Conservation (phyloP, 2,797 vertebrate species). For the Gymnoscopelus microlampas region DNA sequence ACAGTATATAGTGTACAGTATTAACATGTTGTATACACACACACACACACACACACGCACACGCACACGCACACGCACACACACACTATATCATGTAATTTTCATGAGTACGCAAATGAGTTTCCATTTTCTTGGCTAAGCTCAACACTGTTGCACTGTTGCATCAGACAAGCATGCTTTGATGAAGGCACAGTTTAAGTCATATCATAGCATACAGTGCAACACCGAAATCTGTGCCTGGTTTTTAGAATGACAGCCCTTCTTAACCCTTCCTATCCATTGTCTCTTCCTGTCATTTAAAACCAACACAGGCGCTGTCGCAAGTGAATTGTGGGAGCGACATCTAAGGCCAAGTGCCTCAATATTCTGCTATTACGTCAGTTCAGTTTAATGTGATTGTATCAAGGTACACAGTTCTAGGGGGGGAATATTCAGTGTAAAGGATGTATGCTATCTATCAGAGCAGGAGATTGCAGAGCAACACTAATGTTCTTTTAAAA, state of each 20-base stretch:
- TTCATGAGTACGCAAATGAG: conserved; percentile 48
- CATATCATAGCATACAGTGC: conserved; percentile 41
- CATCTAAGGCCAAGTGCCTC: conserved; percentile 40
- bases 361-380: conserved; percentile 11
- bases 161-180: conserved; percentile 34
- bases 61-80: too few species aligned
- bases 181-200: conserved; percentile 49
- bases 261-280: conserved; percentile 2
- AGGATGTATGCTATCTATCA: conserved; percentile 11
- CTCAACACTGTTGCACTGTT: conserved; percentile 33
- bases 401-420: conserved; percentile 24
- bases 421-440: conserved; percentile 25
- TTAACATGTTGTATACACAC: too few species aligned
- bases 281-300: conserved; percentile 35
- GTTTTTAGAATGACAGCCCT: conserved; percentile 32
- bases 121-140: conserved; percentile 54
- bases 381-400: conserved; percentile 40
- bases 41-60: too few species aligned
- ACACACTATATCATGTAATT: conserved; percentile 60
- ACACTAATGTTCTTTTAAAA: conserved; percentile 11
- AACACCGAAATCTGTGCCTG: conserved; percentile 39
- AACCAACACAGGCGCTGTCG: conserved; percentile 14
- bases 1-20: too few species aligned
- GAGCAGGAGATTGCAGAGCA: background rate
- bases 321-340: conserved; percentile 18